Evolutionary conservation across 2,888 invertebrate species (phyloP).

Genomic region (Cordylochernes scorpioides): DNA sequence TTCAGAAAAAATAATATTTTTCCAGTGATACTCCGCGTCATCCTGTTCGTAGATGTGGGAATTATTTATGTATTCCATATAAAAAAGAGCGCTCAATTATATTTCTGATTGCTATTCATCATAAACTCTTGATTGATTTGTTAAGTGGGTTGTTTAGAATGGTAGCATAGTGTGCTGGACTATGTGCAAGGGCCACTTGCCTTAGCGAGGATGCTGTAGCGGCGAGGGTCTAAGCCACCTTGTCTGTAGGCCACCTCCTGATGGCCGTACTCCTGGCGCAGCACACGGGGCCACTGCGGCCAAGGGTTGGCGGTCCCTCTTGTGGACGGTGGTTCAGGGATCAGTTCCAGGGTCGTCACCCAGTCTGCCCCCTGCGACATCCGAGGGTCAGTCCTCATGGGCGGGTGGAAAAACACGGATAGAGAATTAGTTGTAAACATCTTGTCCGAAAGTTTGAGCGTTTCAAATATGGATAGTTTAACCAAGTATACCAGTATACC

Average conservation of each 20-base stretch:
- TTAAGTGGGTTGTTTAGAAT: no score
- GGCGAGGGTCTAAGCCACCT: constrained; percentile 78
- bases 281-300: constrained; percentile 92
- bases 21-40: no score
- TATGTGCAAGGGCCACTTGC: constrained; percentile 23
- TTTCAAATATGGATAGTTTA: no score
- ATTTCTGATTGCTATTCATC: neutral
- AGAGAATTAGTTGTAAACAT: no score
- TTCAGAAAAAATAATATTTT: no score
- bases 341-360: constrained; percentile 85
- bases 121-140: neutral
- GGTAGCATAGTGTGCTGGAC: no score
- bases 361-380: constrained; percentile 49
- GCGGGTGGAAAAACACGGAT: no score
- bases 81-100: neutral
- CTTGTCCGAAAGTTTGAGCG: no score
- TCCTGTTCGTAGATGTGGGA: no score
- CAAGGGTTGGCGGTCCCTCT: constrained; percentile 78
- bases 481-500: no score
- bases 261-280: constrained; percentile 91
- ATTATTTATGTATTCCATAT: neutral
- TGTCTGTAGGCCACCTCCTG: constrained; percentile 75
- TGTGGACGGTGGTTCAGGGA: constrained; percentile 58
- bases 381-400: no score
- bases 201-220: constrained; percentile 76